phyloP scores from a whole-genome alignment of 2,888 invertebrate species.

The Ommatoiulus sabulosus region DNA sequence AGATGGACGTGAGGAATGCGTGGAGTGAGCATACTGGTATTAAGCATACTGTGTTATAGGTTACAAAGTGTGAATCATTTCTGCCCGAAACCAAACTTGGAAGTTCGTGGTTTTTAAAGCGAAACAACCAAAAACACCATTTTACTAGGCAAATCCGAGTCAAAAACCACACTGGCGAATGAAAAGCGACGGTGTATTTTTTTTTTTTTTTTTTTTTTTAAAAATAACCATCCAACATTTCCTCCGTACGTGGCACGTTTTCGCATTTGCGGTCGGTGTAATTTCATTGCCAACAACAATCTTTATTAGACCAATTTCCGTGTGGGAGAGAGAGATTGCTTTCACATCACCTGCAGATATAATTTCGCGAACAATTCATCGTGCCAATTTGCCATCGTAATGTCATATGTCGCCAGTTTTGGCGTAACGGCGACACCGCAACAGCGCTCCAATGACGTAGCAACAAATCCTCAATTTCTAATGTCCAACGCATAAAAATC shows the following conservation, averaged over 20 bases:
- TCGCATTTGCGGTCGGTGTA: neutral
- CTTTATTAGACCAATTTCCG: neutral
- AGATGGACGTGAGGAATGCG: too few relatives aligned
- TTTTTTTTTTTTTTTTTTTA: too few relatives aligned
- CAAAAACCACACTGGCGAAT: neutral
- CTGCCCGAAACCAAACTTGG: too few relatives aligned
- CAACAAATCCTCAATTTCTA: neutral
- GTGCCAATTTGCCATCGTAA: constrained; percentile 11
- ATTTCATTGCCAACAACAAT: neutral
- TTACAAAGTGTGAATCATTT: too few relatives aligned
- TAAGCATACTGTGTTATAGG: too few relatives aligned
- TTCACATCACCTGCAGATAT: constrained; percentile 19
- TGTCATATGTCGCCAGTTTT: neutral
- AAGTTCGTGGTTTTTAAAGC: too few relatives aligned
- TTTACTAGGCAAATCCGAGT: neutral
- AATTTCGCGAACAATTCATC: constrained; percentile 12
- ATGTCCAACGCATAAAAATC: neutral
- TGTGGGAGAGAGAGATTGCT: neutral
- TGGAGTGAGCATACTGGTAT: too few relatives aligned
- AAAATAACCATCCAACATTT: too few relatives aligned
- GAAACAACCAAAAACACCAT: too few relatives aligned
- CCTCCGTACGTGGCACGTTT: neutral
- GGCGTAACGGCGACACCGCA: neutral
- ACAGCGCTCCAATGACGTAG: neutral
- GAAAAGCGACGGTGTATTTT: neutral